These are phyloP conservation scores for Antrozous pallidus DNA, from an alignment of 2,797 vertebrate genomes.

Conservation along the genomic window DNA sequence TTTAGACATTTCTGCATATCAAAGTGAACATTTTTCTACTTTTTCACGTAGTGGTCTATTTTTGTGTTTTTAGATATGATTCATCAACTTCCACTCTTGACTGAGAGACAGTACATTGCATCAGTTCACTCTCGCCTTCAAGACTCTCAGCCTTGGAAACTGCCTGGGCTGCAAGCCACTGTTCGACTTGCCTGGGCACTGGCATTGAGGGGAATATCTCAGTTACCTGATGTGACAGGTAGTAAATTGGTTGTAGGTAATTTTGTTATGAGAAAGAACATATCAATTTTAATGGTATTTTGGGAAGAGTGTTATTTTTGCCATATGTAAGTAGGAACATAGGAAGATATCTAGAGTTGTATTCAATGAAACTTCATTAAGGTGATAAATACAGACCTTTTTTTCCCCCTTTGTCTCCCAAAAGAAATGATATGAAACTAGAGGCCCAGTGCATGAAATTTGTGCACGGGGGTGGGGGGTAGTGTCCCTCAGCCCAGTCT, in stretches of 20 bases:
- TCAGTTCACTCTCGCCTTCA: conserved; percentile 92
- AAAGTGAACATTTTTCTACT: neutral
- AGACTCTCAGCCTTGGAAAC: conserved; percentile 92
- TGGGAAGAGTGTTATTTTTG: conserved; percentile 10
- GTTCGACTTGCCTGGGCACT: conserved; percentile 95
- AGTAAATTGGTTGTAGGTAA: conserved; percentile 80
- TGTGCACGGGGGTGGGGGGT: too few relatives aligned
- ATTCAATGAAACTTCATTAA: neutral
- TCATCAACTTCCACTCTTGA: conserved; percentile 90
- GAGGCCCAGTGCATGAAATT: too few relatives aligned
- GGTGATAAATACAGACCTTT: neutral
- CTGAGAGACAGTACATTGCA: conserved; percentile 94
- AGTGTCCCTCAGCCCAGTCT: too few relatives aligned
- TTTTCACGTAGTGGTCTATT: neutral
- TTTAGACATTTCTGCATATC: neutral
- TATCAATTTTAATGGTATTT: neutral
- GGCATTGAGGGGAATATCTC: conserved; percentile 93
- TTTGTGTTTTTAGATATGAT: conserved; percentile 88
- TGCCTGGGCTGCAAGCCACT: conserved; percentile 93
- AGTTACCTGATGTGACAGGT: conserved; percentile 95
- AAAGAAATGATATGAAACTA: neutral
- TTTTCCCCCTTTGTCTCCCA: neutral
- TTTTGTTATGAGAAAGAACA: neutral
- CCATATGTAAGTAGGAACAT: neutral
- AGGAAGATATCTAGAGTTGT: neutral